These are phyloP conservation scores for Tipula lateralis DNA, from an alignment of 2,888 invertebrate species.

Conservation along the genomic window DNA sequence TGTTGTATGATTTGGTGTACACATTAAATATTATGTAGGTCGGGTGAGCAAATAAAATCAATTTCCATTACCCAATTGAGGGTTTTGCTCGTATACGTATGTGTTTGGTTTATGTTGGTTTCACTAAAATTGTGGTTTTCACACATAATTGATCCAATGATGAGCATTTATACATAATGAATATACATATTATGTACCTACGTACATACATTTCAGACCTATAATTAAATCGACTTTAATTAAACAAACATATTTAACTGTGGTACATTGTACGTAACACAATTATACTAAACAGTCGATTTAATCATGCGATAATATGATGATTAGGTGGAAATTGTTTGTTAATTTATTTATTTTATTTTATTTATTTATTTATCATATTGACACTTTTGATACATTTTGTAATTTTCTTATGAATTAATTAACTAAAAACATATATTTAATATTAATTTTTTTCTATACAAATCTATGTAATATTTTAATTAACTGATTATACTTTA, in stretches of 20 bases:
- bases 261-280: neutral
- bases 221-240: neutral
- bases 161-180: neutral
- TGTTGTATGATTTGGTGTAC: neutral
- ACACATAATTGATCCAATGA: constrained; percentile 11
- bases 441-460: no score
- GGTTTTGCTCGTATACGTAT: neutral
- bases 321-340: neutral
- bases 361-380: no score
- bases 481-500: no score
- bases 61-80: neutral
- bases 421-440: no score
- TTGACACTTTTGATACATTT: no score
- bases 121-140: neutral
- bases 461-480: no score
- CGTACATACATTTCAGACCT: no score
- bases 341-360: neutral
- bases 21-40: neutral
- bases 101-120: neutral
- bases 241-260: neutral
- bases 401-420: no score
- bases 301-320: neutral
- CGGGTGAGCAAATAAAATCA: neutral
- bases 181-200: neutral
- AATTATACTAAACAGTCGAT: neutral